Conservation (phyloP, 2,888 invertebrate genomes). For the Apoda limacodes region DNA sequence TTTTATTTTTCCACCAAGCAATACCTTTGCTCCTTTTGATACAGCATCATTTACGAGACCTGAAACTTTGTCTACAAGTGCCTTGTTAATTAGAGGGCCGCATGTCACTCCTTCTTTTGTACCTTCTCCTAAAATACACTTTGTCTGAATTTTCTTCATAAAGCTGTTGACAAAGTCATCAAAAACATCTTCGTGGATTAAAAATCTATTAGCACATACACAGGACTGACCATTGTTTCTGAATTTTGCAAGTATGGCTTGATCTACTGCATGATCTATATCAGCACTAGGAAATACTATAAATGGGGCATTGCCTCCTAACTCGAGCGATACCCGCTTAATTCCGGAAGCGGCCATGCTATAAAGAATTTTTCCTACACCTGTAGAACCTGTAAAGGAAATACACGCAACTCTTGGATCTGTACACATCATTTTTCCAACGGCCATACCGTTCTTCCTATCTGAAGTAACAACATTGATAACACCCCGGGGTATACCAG, state of each 20-base stretch:
- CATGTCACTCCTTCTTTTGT: slow-evolving; percentile 76
- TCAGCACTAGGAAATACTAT: slow-evolving; percentile 96
- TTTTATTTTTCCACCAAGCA: slow-evolving; percentile 81
- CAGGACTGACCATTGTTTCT: slow-evolving; percentile 98
- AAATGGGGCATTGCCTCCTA: slow-evolving; percentile 99
- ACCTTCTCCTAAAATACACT: slow-evolving; percentile 86
- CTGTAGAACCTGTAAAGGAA: slow-evolving; percentile 96
- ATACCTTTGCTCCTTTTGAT: slow-evolving; percentile 82
- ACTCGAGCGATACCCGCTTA: slow-evolving; percentile 91
- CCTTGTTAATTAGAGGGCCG: slow-evolving; percentile 92
- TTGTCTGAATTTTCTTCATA: slow-evolving; percentile 71
- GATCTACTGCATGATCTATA: slow-evolving; percentile 84
- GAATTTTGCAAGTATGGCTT: slow-evolving; percentile 93
- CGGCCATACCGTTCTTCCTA: slow-evolving; percentile 77
- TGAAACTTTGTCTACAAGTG: slow-evolving; percentile 86
- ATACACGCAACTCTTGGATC: slow-evolving; percentile 86
- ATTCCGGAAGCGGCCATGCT: slow-evolving; percentile 86
- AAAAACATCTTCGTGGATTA: slow-evolving; percentile 82
- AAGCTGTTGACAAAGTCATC: slow-evolving; percentile 84
- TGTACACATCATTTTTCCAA: slow-evolving; percentile 89
- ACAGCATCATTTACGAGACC: slow-evolving; percentile 87
- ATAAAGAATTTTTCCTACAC: slow-evolving; percentile 90
- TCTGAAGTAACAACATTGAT: slow-evolving; percentile 90
- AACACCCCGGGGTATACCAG: slow-evolving; percentile 93
- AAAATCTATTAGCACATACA: slow-evolving; percentile 92